Evolutionary conservation across 2,797 vertebrate species (phyloP).

Genomic region (Sebastes minor): DNA sequence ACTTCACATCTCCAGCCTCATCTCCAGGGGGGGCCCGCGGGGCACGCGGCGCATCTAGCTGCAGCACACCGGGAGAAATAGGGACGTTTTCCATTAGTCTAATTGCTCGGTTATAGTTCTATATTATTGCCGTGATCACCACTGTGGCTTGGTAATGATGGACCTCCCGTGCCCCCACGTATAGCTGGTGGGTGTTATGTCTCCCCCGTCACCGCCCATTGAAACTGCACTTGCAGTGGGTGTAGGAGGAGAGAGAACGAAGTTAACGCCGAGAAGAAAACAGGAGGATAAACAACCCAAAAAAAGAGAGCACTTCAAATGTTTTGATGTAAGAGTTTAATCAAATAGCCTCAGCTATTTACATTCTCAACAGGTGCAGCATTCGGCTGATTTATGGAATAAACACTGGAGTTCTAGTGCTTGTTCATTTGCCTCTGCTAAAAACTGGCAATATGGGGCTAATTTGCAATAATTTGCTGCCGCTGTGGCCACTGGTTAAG

Average conservation of each 20-base stretch:
- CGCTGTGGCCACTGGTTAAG: constrained; percentile 66
- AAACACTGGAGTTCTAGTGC: constrained; percentile 51
- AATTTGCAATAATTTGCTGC: constrained; percentile 75
- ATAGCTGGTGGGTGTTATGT: constrained; percentile 73
- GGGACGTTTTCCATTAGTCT: constrained; percentile 79
- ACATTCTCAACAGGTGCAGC: constrained; percentile 71
- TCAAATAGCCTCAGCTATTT: constrained; percentile 56
- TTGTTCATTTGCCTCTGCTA: constrained; percentile 57
- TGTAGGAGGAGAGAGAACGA: constrained; percentile 40
- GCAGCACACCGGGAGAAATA: constrained; percentile 58
- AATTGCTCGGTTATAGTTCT: constrained; percentile 79
- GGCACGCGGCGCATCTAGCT: constrained; percentile 38
- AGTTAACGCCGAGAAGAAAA: constrained; percentile 41
- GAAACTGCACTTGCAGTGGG: constrained; percentile 43
- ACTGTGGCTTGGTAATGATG: constrained; percentile 69
- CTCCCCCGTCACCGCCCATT: constrained; percentile 60
- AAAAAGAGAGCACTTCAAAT: constrained; percentile 22
- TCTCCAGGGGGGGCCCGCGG: constrained; percentile 53
- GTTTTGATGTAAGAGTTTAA: constrained; percentile 65
- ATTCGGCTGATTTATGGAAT: constrained; percentile 60
- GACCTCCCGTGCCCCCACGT: constrained; percentile 66
- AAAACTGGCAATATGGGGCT: constrained; percentile 67
- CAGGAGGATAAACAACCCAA: constrained; percentile 38
- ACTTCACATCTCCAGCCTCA: constrained; percentile 63
- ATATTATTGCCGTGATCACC: constrained; percentile 76